Evolutionary conservation across 2,888 invertebrate species (phyloP), one percentile per base, ranked within the genome.

Genomic region (Dolomedes plantarius): DNA sequence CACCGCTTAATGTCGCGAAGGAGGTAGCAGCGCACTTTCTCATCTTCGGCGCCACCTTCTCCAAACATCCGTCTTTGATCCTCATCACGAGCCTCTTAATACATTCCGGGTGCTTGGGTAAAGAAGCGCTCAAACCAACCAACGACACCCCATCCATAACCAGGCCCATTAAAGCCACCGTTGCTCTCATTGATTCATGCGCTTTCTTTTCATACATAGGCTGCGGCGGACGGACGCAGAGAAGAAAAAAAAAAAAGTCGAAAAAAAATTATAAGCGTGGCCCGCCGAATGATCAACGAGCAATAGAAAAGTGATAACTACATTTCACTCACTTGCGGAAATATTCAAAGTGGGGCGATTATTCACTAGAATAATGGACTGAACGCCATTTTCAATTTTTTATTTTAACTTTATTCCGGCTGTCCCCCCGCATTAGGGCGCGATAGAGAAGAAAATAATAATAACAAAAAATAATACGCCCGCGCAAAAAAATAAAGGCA

Each of bases 221-320:
- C 32, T 67, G 6, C 5, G 3, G 31, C 16, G 1, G 11, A 9
- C 2, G 5, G 9, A 27, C 2, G 13, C 13, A 39, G 23, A 56
- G 11, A 23, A 16, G 56, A 23, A 23, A 23, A 23, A 56, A 16
- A 3, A 16, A 23, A 7, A 23, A 23, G 1, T 0, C 23, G 2
- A 23, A 23, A 3, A 56, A n/a, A 56, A 56, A 5, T 7, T 6
- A 36, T 11, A 36, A 46, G 7, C 9, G 7, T 5, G 56, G 56
- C 13, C 41, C 9, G 16, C 29, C 56, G 50, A 85, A 73, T 85
- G 83, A 85, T 85, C 83, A 85, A 85, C 83, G 83, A 77, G 67
- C 83, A 72, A 85, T 85, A 77, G 83, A 85, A 85, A 85, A 85
- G 83, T 85, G 83, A 85, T 85, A 85, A 85, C 83, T 85, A 77